Evolutionary conservation across 2,888 invertebrate species (phyloP).

Genomic region (Minunthozetes semirufus): DNA sequence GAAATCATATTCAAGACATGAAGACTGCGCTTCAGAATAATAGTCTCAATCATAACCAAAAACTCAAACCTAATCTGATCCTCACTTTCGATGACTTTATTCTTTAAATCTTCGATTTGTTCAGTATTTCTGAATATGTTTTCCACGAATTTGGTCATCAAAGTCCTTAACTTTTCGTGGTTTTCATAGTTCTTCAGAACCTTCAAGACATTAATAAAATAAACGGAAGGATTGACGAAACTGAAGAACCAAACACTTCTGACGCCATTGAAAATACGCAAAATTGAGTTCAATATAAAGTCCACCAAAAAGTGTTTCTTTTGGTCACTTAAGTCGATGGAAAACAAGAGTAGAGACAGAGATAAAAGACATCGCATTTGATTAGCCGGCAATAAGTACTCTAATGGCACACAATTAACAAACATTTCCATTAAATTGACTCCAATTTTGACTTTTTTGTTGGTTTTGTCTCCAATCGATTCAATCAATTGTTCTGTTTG

Average conservation of each 20-base stretch:
- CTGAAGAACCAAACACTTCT: constrained; percentile 34
- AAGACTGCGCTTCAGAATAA: not conserved
- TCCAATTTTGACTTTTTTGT: not conserved
- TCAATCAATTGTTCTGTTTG: not conserved
- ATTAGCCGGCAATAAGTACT: constrained; percentile 20
- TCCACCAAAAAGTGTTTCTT: not conserved
- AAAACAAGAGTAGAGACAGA: constrained; percentile 11
- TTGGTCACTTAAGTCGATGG: not conserved
- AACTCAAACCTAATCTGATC: not conserved
- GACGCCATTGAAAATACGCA: constrained; percentile 14
- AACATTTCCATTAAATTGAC: constrained; percentile 8
- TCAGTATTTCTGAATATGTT: not conserved
- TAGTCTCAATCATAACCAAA: not conserved
- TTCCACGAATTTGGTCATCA: not conserved
- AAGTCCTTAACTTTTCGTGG: not conserved
- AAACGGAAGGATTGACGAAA: constrained; percentile 15
- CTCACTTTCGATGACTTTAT: not conserved
- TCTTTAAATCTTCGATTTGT: not conserved
- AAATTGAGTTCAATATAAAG: constrained; percentile 13
- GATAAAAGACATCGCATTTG: constrained; percentile 28
- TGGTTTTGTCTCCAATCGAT: not conserved
- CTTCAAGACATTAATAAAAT: constrained; percentile 12
- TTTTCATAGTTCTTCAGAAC: not conserved
- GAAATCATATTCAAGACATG: not conserved
- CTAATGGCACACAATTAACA: constrained; percentile 18